Conservation (phyloP, 2,113 vertebrate species). For the Vulpes lagopus region DNA sequence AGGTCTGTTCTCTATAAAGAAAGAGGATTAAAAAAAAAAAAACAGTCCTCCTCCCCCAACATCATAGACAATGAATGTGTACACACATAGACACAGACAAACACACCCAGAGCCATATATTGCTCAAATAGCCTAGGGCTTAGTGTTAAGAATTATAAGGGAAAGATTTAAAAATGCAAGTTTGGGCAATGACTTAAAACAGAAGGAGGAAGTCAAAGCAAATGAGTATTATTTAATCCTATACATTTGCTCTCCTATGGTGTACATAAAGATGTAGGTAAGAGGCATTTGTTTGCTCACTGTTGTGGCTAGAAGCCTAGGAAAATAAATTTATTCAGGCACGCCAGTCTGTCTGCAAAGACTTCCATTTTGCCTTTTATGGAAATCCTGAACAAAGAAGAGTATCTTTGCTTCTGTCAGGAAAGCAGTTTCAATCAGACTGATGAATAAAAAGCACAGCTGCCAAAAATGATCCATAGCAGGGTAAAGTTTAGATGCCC, state of each 20-base stretch:
- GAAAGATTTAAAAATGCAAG: slow-evolving; percentile 54
- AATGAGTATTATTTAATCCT: slow-evolving; percentile 51
- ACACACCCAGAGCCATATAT: neutral
- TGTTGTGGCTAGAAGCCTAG: slow-evolving; percentile 74
- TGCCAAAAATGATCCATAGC: slow-evolving; percentile 79
- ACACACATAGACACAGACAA: neutral
- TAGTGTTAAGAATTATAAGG: slow-evolving; percentile 38
- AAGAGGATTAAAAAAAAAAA: slow-evolving; percentile 61
- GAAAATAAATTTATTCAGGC: slow-evolving; percentile 80
- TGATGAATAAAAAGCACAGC: slow-evolving; percentile 81
- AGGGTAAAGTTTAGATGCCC: slow-evolving; percentile 71
- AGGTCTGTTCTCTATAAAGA: slow-evolving; percentile 72
- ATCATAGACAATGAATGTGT: neutral
- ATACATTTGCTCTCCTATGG: slow-evolving; percentile 24
- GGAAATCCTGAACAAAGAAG: slow-evolving; percentile 84
- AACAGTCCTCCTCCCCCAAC: neutral
- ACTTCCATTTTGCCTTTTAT: slow-evolving; percentile 83
- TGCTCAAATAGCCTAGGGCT: slow-evolving; percentile 52
- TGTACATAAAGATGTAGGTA: slow-evolving; percentile 57
- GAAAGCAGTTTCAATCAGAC: slow-evolving; percentile 79
- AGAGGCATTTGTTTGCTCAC: slow-evolving; percentile 71
- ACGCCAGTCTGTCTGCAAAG: slow-evolving; percentile 79
- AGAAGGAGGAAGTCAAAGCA: slow-evolving; percentile 55
- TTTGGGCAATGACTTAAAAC: slow-evolving; percentile 47
- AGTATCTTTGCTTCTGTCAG: slow-evolving; percentile 79